Percentiles rank a stretch among this genome's conserved stretches.
Conservation (phyloP, 2,113 vertebrate species). For the Guaruba guarouba region DNA sequence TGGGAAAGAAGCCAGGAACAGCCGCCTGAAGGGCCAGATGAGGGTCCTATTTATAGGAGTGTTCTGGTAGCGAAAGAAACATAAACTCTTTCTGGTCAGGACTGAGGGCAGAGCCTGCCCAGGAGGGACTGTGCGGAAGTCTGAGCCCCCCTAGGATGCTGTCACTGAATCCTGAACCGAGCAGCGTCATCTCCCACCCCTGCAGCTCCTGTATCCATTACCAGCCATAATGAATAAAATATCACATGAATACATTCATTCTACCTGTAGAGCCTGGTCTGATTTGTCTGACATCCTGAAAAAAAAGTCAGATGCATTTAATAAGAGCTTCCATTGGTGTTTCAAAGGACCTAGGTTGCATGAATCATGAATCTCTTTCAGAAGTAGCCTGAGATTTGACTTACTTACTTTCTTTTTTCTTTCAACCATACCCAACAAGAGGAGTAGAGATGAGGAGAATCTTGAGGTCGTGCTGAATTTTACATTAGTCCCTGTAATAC, state of each 20-base stretch:
- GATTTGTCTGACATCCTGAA: not conserved
- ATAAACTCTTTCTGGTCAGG: not conserved
- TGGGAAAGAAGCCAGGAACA: not conserved
- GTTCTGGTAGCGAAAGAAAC: not conserved
- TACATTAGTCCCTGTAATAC: not conserved
- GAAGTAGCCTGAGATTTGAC: not conserved
- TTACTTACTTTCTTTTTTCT: not conserved
- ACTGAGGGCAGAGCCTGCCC: not conserved
- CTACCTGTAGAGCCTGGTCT: not conserved
- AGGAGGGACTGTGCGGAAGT: not conserved
- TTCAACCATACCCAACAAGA: not conserved
- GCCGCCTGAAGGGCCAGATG: not conserved
- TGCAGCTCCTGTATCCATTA: not conserved
- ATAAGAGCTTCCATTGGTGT: not conserved
- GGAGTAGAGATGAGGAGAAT: not conserved
- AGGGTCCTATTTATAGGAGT: not conserved
- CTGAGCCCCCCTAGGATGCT: not conserved
- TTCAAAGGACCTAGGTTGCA: not conserved
- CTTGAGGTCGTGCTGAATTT: not conserved
- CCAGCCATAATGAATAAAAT: not conserved
- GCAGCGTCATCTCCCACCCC: not conserved
- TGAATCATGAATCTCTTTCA: not conserved
- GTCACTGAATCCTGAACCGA: not conserved
- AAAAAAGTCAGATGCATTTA: not conserved
- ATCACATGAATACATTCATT: not conserved